Evolutionary conservation across 2,797 vertebrate species (phyloP), one percentile per base, ranked within the genome.

Genomic region (Myioborus miniatus): DNA sequence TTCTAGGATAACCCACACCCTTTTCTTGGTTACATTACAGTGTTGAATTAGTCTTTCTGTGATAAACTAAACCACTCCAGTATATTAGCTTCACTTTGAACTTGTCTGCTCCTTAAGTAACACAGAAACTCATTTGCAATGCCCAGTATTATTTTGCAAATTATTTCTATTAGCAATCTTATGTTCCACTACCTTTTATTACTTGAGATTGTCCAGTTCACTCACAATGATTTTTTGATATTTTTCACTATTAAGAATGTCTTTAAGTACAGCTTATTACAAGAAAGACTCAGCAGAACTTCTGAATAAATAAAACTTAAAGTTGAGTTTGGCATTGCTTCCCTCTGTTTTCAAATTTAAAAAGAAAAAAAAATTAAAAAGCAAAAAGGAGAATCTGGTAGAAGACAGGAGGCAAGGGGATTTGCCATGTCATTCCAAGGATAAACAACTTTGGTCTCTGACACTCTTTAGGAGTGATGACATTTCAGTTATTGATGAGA

Each of bases 401-500:
- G 36, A 77, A 83, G 81, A 67, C 4, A 74, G 52, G 24, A 83
- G 36, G 20, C 47, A 65, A 47, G 6, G 29, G 37, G 32, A 93
- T 91, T 79, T 91, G 75, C 60, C 70, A 84, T 8, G 4, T 41
- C 41, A 77, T 80, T 76, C 34, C 44, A 84, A 74, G 47, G 26
- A 72, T 89, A 92, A 95, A 85, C 15, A 87, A 23, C 34, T 89
- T 72, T 46, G 24, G 36, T 37, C 30, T 32, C 15, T 85, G 34
- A 36, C 46, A 74, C 39, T 41, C 49, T 78, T 56, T 32, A 79
- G 56, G 37, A 79, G 70, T 10, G 52, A 87, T 47, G 75, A 59
- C 44, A 79, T 44, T 89, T 84, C 52, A 95, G 41, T 78, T 85
- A 63, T 8, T 93, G 83, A 91, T 67, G 55, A 86, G 14, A 94